A percentile compares a stretch with the other conserved stretches of the same genome.
phyloP scores from a whole-genome alignment of 1,140 invertebrate genomes.

The Schlechtendalia chinensis region DNA sequence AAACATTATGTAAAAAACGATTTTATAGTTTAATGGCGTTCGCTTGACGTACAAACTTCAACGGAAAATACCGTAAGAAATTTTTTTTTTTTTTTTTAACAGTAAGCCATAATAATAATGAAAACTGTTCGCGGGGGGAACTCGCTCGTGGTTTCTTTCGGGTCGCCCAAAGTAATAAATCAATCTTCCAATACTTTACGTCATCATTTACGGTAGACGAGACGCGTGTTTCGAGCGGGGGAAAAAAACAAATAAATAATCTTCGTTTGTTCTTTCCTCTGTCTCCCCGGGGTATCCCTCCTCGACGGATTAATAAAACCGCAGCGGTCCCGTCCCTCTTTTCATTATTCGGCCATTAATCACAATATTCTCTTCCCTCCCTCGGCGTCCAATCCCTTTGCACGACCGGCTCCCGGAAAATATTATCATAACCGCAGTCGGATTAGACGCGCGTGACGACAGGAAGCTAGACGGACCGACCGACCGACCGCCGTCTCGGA shows the following conservation, averaged over 20 bases:
- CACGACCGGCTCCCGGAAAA: not conserved
- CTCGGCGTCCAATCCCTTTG: not conserved
- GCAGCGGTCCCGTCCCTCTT: not conserved
- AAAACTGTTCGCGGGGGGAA: not conserved
- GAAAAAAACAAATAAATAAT: not conserved
- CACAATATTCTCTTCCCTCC: not conserved
- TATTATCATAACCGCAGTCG: no score
- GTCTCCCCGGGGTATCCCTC: not conserved
- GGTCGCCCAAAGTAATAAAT: conserved; percentile 8
- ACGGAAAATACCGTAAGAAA: not conserved
- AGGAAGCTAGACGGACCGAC: no score
- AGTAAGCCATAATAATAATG: not conserved
- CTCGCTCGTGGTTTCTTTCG: not conserved
- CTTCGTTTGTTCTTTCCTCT: conserved; percentile 6
- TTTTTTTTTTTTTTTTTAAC: no score
- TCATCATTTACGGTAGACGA: not conserved
- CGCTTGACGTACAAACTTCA: not conserved
- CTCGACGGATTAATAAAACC: not conserved
- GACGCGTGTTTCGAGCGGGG: no score
- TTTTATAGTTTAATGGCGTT: not conserved
- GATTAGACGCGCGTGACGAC: no score
- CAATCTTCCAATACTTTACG: conserved; percentile 9
- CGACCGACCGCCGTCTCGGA: no score
- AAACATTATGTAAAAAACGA: not conserved
- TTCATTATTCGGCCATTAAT: conserved; percentile 31